phyloP scores from a whole-genome alignment of 2,113 vertebrate species.

The Larimichthys crocea region DNA sequence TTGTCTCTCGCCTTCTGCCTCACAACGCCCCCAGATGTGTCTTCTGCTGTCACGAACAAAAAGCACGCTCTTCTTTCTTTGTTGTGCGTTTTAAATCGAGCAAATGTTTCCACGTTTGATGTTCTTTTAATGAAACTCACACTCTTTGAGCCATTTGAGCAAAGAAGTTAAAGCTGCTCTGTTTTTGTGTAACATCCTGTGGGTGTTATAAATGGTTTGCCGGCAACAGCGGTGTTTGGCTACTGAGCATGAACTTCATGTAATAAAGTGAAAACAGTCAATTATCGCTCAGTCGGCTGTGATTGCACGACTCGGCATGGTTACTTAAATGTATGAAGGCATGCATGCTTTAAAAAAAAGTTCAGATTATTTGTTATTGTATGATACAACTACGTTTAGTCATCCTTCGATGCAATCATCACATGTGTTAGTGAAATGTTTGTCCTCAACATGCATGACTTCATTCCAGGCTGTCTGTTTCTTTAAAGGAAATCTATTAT shows the following conservation, averaged over 20 bases:
- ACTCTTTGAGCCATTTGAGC: constrained; percentile 15
- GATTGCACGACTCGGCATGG: constrained; percentile 12
- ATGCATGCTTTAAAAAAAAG: background rate
- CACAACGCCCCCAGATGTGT: constrained; percentile 53
- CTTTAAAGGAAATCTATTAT: constrained; percentile 44
- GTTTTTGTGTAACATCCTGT: constrained; percentile 11
- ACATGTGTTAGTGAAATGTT: background rate
- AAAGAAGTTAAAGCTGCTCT: constrained; percentile 22
- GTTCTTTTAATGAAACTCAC: constrained; percentile 7
- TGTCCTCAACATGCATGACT: background rate
- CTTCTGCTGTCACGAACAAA: constrained; percentile 46
- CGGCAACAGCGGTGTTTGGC: background rate
- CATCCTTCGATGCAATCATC: background rate
- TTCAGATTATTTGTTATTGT: too few species aligned
- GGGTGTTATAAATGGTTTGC: constrained; percentile 16
- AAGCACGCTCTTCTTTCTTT: constrained; percentile 22
- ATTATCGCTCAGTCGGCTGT: constrained; percentile 2
- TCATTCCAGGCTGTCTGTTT: constrained; percentile 6
- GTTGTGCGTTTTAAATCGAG: constrained; percentile 21
- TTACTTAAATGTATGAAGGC: constrained; percentile 13
- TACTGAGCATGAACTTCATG: constrained; percentile 22
- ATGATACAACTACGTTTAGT: too few species aligned
- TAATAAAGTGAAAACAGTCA: constrained; percentile 30
- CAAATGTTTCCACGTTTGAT: constrained; percentile 15
- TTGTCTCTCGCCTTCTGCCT: constrained; percentile 36